A percentile compares a stretch with the other conserved stretches of the same genome.
phyloP scores from a whole-genome alignment of 2,888 invertebrate species.

The Ethmia dodecea region DNA sequence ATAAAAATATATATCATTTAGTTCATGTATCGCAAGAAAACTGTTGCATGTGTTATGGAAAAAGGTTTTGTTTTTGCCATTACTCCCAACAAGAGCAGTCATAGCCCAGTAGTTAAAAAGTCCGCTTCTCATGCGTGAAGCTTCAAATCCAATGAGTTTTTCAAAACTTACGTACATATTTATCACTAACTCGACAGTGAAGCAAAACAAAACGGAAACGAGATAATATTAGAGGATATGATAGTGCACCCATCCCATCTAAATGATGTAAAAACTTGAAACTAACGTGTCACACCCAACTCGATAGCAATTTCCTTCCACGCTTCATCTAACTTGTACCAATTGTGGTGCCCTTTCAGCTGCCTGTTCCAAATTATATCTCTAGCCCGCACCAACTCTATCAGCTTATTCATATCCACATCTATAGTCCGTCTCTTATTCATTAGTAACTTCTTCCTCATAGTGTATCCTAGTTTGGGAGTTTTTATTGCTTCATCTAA shows the following conservation, averaged over 20 bases:
- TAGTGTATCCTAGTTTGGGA: slow-evolving; percentile 64
- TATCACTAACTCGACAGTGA: too few species aligned
- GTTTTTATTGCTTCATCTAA: slow-evolving; percentile 61
- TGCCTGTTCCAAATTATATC: slow-evolving; percentile 70
- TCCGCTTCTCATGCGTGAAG: too few species aligned
- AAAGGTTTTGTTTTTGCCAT: not conserved
- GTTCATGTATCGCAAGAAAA: not conserved
- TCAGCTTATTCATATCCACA: slow-evolving; percentile 62
- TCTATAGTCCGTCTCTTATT: slow-evolving; percentile 63
- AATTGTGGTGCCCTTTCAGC: slow-evolving; percentile 66
- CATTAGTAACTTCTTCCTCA: slow-evolving; percentile 64
- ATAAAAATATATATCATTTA: not conserved
- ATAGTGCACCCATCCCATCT: too few species aligned
- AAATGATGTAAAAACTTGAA: slow-evolving; percentile 4
- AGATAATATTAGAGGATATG: not conserved
- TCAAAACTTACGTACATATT: too few species aligned
- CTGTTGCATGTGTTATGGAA: not conserved
- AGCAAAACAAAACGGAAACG: too few species aligned
- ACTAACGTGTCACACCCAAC: slow-evolving; percentile 64
- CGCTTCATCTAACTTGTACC: slow-evolving; percentile 67
- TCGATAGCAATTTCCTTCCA: slow-evolving; percentile 69
- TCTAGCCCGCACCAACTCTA: slow-evolving; percentile 53
- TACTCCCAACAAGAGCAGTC: not conserved
- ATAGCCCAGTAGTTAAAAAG: too few species aligned
- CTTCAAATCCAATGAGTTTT: too few species aligned